Conservation (phyloP, 2,888 invertebrate species). For the Gasteruption jaculator region DNA sequence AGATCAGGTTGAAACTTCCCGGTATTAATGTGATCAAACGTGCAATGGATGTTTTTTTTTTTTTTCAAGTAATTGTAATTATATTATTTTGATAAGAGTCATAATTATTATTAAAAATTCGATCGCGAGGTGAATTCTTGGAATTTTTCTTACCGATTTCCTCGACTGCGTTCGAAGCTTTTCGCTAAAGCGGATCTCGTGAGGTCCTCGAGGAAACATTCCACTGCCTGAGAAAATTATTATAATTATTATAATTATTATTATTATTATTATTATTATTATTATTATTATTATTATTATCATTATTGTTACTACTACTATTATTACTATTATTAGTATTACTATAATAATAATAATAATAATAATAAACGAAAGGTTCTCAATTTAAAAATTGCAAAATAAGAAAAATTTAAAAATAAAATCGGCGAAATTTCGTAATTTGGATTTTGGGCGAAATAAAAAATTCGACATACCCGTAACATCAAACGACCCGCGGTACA, state of each 20-base stretch:
- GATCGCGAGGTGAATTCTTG: too few relatives aligned
- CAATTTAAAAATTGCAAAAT: too few relatives aligned
- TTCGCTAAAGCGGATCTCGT: slow-evolving; percentile 37
- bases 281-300: too few relatives aligned
- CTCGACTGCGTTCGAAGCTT: slow-evolving; percentile 36
- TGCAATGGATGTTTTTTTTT: too few relatives aligned
- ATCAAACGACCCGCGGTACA: slow-evolving; percentile 49
- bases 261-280: too few relatives aligned
- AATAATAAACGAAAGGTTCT: too few relatives aligned
- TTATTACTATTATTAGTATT: too few relatives aligned
- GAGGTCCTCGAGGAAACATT: slow-evolving; percentile 42
- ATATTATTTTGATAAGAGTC: slow-evolving; percentile 4
- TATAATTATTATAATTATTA: too few relatives aligned
- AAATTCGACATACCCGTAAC: slow-evolving; percentile 27
- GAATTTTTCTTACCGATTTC: slow-evolving; percentile 31
- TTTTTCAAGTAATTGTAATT: background rate
- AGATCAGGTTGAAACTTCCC: too few relatives aligned
- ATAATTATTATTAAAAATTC: slow-evolving; percentile 4
- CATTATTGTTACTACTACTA: too few relatives aligned
- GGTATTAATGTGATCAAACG: too few relatives aligned
- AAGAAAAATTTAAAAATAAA: slow-evolving; percentile 8
- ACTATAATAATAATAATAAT: too few relatives aligned
- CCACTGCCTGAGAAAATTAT: slow-evolving; percentile 32
- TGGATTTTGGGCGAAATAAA: background rate
- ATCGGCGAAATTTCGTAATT: background rate